Evolutionary conservation across 1,140 invertebrate species (phyloP), one percentile per base, ranked within the genome.

Genomic region (Oryzaephilus surinamensis): DNA sequence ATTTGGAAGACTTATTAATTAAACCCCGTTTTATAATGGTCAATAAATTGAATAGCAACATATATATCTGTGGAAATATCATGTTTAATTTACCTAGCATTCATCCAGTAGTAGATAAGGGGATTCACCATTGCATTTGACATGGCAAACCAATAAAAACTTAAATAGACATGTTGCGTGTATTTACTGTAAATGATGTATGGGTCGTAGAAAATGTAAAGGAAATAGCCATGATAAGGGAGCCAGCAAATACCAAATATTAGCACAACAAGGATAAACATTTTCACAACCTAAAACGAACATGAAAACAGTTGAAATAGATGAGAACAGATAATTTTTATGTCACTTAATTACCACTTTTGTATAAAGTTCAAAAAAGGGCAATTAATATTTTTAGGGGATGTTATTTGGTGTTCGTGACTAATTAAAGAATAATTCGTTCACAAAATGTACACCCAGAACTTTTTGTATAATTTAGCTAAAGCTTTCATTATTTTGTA

Each of bases 91-190:
- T 54, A 81, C 79, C 76, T 76, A 31, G 71, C 77, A 59, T 92
- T 93, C 84, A 92, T 91, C 80, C 84, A 90, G 59, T 89, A 92
- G 60, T 92, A 91, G 19, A 93, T 87, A 28, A 92, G 75, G 0
- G 88, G 87, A 64, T 93, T 92, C 35, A 90, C 84, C 81, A 90
- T 88, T 2, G 86, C 82, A 52, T 90, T 91, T 2, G 83, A 81
- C 89, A 93, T 93, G 2, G 89, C 89, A 11, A 93, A 66, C 84
- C 85, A 93, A 54, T 92, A 93, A 61, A 92, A 90, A 4, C 74
- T 72, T 6, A 93, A 63, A 61, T 81, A 85, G 26, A 91, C 68
- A 46, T 88, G 83, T 53, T 86, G 84, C 1, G 87, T 76, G 53
- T 85, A 84, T 37, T 71, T 72, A 39, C 70, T 76, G 51, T 76